Evolutionary conservation across 2,113 vertebrate species (phyloP).

Genomic region (Rhodinocichla rosea): DNA sequence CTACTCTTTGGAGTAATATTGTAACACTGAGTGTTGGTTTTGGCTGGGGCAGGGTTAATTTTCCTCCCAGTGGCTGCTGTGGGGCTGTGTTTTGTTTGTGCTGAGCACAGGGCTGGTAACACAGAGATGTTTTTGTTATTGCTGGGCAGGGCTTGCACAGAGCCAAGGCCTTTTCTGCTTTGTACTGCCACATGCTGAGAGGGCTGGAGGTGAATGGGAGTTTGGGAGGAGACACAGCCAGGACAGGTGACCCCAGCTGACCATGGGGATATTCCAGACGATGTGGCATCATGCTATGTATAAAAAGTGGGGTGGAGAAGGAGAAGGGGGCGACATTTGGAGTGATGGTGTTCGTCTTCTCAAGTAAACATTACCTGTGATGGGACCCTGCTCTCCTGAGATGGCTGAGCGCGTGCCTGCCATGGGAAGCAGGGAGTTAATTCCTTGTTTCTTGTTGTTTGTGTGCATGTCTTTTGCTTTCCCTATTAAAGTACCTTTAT

Average conservation of each 20-base stretch:
- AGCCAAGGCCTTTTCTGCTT: not conserved
- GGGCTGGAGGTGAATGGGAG: not conserved
- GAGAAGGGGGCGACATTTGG: accelerated
- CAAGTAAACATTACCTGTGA: too few species aligned
- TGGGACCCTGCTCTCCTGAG: not conserved
- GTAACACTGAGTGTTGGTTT: not conserved
- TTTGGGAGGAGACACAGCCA: not conserved
- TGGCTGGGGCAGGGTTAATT: not conserved
- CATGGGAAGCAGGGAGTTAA: not conserved
- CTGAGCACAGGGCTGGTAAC: not conserved
- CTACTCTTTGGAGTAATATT: not conserved
- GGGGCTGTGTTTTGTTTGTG: not conserved
- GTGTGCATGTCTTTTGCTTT: not conserved
- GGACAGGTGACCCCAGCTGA: not conserved
- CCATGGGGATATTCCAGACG: not conserved
- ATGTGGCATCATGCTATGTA: accelerated
- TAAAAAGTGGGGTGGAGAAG: not conserved
- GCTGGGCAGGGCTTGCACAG: not conserved
- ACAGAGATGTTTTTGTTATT: not conserved
- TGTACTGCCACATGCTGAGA: accelerated
- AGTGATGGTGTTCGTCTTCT: not conserved
- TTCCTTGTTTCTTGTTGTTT: not conserved
- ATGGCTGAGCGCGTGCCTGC: not conserved
- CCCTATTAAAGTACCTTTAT: not conserved
- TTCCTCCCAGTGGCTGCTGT: not conserved